These are phyloP conservation scores for Cybosia mesomella DNA, from an alignment of 2,888 invertebrate species.

Conservation along the genomic window DNA sequence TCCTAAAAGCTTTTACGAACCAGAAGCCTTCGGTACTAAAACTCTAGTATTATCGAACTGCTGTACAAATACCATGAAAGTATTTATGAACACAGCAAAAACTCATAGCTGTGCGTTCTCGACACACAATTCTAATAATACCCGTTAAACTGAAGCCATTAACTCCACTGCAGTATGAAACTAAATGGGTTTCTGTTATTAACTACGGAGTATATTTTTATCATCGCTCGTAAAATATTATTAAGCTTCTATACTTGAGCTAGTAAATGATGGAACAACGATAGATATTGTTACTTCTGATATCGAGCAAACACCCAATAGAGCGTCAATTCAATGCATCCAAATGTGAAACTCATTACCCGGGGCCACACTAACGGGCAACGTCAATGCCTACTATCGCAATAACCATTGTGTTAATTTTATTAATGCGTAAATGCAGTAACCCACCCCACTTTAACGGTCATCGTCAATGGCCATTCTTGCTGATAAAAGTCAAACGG, in stretches of 20 bases:
- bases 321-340: too few relatives aligned
- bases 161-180: slow-evolving; percentile 22
- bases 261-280: neutral
- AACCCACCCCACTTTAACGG: too few relatives aligned
- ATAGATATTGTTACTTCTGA: neutral
- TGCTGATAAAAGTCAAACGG: too few relatives aligned
- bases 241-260: neutral
- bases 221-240: slow-evolving; percentile 26
- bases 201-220: slow-evolving; percentile 29
- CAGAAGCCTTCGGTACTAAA: neutral
- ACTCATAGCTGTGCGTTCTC: slow-evolving; percentile 8
- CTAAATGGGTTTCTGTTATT: slow-evolving; percentile 33
- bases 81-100: neutral
- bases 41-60: neutral
- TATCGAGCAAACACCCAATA: too few relatives aligned
- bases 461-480: too few relatives aligned
- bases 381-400: too few relatives aligned
- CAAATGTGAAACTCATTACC: too few relatives aligned
- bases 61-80: neutral
- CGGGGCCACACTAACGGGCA: too few relatives aligned
- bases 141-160: slow-evolving; percentile 30
- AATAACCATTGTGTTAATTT: too few relatives aligned
- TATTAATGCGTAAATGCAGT: too few relatives aligned
- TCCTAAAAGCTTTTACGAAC: neutral
- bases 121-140: slow-evolving; percentile 23